Conservation (phyloP, 2,888 invertebrate species). For the Nezara viridula region DNA sequence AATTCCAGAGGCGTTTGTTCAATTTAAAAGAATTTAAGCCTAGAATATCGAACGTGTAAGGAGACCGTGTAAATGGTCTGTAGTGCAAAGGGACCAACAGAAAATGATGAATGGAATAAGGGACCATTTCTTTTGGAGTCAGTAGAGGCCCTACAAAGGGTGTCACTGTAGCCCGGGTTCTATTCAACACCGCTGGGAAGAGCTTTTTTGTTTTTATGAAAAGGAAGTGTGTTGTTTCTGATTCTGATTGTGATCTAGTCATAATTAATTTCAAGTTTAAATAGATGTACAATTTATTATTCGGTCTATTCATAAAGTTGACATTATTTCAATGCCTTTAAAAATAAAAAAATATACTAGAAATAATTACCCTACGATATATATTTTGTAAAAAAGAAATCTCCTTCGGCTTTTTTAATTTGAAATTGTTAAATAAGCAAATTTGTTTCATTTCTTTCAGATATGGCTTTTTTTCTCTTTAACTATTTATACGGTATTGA, state of each 20-base stretch:
- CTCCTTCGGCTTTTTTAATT: too few relatives aligned
- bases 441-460: too few relatives aligned
- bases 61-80: neutral
- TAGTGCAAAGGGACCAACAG: neutral
- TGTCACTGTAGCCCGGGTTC: neutral
- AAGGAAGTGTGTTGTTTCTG: neutral
- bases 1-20: too few relatives aligned
- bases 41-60: neutral
- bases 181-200: neutral
- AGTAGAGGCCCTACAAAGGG: neutral
- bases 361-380: too few relatives aligned
- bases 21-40: too few relatives aligned
- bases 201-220: neutral
- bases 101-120: neutral
- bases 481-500: too few relatives aligned
- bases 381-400: too few relatives aligned
- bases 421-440: too few relatives aligned
- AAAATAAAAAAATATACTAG: too few relatives aligned
- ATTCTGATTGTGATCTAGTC: constrained; percentile 25
- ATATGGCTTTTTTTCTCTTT: too few relatives aligned
- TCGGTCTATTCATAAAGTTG: neutral
- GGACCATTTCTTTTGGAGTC: neutral
- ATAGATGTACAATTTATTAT: neutral
- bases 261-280: neutral
- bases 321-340: neutral